Base-by-base conservation (phyloP, 2,888 invertebrate species). In the Xestoiulus laeticollis region DNA sequence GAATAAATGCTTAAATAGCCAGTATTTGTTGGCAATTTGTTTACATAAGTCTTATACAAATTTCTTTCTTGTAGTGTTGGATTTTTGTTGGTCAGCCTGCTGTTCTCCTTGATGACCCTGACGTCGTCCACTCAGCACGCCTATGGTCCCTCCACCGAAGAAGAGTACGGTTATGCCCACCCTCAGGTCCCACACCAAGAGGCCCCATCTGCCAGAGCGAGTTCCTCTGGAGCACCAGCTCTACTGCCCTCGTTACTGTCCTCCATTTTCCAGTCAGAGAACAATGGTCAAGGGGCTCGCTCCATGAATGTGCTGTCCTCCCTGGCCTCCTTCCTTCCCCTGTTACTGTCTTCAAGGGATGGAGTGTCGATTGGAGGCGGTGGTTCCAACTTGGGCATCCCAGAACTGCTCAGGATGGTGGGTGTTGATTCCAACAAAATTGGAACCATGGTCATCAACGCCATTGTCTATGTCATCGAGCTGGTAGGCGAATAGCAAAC, bases 401-500 rank as follows among this genome's bases (percentile, higher is more conserved):
- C 68, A 33, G 90, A 90, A 12, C 89, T 91, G 43, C 89, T 91
- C 19, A 88, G 90, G n/a, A 90, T 96, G 88, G 93, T 97, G 90
- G 96, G 96, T 30, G 93, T 97, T 87, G 95, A 96, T 91, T 94
- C 95, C 0, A 94, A 94, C 88, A 96, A 96, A 92, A 93, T 96
- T 89, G 95, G 96, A 44, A 96, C 96, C 0, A 95, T 96, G 78
- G 96, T 96, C 19, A 94, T 97, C 22, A 97, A 97, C 91, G 96
- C 96, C 30, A 93, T 96, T 22, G 95, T 97, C 89, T 96, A 96
- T 92, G 94, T 97, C 22, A 96, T 96, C 0, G 96, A 96, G 92
- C 93, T 96, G 94, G 96, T 96, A 92, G 93, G 93, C 92, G 5
- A 32, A 82, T 32, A 3, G n/a, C 1, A 1, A 26, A 38, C 26